Evolutionary conservation across 2,888 invertebrate species (phyloP).

Genomic region (Laspeyria flexula): DNA sequence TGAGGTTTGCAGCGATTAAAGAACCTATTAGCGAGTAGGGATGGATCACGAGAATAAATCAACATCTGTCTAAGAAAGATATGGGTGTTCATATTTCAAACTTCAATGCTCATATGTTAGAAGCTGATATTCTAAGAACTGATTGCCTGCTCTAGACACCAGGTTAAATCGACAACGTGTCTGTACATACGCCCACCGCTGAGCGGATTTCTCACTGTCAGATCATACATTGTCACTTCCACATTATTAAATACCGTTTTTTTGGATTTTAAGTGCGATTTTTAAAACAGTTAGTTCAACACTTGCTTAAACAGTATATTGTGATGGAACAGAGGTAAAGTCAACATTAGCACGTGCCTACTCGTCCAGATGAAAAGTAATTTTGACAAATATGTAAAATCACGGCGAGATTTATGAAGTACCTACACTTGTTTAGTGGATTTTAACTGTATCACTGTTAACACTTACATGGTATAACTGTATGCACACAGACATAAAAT

Average conservation of each 20-base stretch:
- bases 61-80: slow-evolving; percentile 50
- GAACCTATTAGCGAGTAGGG: slow-evolving; percentile 37
- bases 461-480: slow-evolving; percentile 27
- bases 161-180: slow-evolving; percentile 41
- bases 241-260: slow-evolving; percentile 69
- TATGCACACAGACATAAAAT: slow-evolving; percentile 19
- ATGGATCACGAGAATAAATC: slow-evolving; percentile 48
- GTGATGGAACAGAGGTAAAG: slow-evolving; percentile 50
- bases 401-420: slow-evolving; percentile 36
- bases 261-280: slow-evolving; percentile 66
- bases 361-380: slow-evolving; percentile 22
- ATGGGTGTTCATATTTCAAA: slow-evolving; percentile 54
- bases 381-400: slow-evolving; percentile 25
- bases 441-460: slow-evolving; percentile 33
- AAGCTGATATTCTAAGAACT: slow-evolving; percentile 56
- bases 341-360: slow-evolving; percentile 48
- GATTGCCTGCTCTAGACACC: slow-evolving; percentile 45
- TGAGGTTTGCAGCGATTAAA: slow-evolving; percentile 34
- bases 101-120: slow-evolving; percentile 49
- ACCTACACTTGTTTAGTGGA: slow-evolving; percentile 42
- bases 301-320: slow-evolving; percentile 46
- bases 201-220: slow-evolving; percentile 64
- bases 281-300: slow-evolving; percentile 72
- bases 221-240: slow-evolving; percentile 66
- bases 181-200: slow-evolving; percentile 53